Evolutionary conservation across 2,797 vertebrate genomes (phyloP).

Genomic region (Odontamblyopus rebecca): DNA sequence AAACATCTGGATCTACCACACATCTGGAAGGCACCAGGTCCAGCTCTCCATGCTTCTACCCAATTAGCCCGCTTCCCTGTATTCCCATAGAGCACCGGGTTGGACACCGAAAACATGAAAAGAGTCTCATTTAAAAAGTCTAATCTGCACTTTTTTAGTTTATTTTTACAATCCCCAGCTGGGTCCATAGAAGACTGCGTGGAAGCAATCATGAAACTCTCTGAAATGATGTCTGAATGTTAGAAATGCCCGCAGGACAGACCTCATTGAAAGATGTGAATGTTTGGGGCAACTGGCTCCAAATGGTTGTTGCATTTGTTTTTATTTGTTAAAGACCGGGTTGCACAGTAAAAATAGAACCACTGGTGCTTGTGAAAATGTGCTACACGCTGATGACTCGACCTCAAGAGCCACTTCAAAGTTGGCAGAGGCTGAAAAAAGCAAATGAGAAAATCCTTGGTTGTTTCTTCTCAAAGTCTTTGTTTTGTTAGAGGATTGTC

Average conservation of each 20-base stretch:
- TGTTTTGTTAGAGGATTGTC: conserved; percentile 40
- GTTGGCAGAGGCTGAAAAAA: conserved; percentile 16
- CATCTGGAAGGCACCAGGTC: conserved; percentile 71
- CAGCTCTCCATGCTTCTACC: conserved; percentile 44
- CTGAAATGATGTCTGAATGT: conserved; percentile 51
- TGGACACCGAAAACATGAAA: conserved; percentile 72
- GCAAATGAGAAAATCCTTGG: conserved; percentile 24
- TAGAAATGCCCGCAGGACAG: conserved; percentile 50
- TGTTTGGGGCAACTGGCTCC: conserved; percentile 42
- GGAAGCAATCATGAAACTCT: conserved; percentile 71
- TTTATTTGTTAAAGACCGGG: conserved; percentile 46
- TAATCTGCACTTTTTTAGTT: conserved; percentile 73
- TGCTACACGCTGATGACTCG: conserved; percentile 48
- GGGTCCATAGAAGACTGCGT: conserved; percentile 61
- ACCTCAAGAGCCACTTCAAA: conserved; percentile 62
- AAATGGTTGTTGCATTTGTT: conserved; percentile 50
- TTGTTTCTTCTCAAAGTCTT: conserved; percentile 34
- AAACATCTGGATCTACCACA: conserved; percentile 32
- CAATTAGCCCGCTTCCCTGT: conserved; percentile 60
- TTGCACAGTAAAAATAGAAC: conserved; percentile 42
- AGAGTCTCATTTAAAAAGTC: conserved; percentile 70
- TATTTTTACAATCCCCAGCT: conserved; percentile 83
- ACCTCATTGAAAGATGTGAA: conserved; percentile 37
- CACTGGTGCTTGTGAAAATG: conserved; percentile 33
- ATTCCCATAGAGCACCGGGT: conserved; percentile 44